Base-by-base conservation (phyloP, 35 echinoderm and acorn worm genomes). In the Heliocidaris erythrogramma region DNA sequence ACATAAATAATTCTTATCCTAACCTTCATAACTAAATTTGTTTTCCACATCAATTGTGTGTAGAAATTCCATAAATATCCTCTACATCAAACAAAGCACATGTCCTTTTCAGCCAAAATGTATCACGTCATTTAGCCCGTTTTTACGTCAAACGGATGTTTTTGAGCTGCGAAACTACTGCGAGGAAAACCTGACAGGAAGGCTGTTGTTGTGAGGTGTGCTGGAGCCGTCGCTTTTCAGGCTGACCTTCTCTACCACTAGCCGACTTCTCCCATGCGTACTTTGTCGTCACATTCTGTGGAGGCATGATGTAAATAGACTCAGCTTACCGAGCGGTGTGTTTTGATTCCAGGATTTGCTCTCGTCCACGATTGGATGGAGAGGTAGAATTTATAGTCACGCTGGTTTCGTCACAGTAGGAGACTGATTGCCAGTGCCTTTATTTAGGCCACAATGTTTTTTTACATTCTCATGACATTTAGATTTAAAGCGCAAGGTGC, bases 331-430 rank as follows among this genome's bases (percentile, higher is more conserved):
- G 61, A 78, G 17, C 65, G 18, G 65, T 27, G 21, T 78, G 65
- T 78, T 78, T 78, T 78, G 21, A 78, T 78, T 78, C 65, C 27
- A 7, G 65, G 65, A 78, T 78, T 78, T 78, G 65, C 21, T 18
- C 65, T 78, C 17, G 3, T 42, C 35, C 21, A 5, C 18, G 65
- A 78, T 78, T 78, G 65, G 65, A 78, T 21, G 18, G 65, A 78
- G 60, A 69, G 65, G 65, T 4, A n/a, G 65, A n/a, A 78, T 78
- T 27, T 78, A 52, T 13, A 78, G 65, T 78, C 65, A 78, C 65
- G 65, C 65, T 78, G 65, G 65, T 78, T 78, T 78, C 65, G 65
- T 78, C 65, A 78, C 65, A 78, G 65, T 78, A 78, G 65, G 65
- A n/a, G 65, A 78, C 65, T 78, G 65, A 78, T 78, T 78, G 65